Conservation (phyloP, 2,113 vertebrate genomes). For the Cromileptes altivelis region DNA sequence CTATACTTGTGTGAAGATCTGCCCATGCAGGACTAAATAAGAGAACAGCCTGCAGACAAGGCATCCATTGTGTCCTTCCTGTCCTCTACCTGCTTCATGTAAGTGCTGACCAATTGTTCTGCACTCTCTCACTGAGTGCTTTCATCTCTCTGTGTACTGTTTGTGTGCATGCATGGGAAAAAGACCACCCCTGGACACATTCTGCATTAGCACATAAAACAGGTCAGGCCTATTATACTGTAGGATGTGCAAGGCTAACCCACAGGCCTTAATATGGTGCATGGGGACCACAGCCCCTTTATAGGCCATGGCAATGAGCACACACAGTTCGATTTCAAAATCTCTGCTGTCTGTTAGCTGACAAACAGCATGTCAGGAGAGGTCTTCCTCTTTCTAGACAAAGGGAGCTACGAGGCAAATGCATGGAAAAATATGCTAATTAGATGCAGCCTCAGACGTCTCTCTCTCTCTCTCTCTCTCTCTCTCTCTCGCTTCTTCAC, state of each 20-base stretch:
- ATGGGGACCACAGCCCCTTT: slow-evolving; percentile 54
- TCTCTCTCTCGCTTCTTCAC: slow-evolving; percentile 1
- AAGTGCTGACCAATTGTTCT: slow-evolving; percentile 44
- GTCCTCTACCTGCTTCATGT: slow-evolving; percentile 63
- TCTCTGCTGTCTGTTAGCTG: slow-evolving; percentile 10
- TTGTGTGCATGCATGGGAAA: slow-evolving; percentile 48
- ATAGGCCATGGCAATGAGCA: slow-evolving; percentile 40
- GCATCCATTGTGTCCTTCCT: slow-evolving; percentile 61
- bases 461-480: slow-evolving; percentile 53
- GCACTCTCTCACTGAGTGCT: slow-evolving; percentile 47
- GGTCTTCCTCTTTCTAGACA: slow-evolving; percentile 74
- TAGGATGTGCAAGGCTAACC: slow-evolving; percentile 18
- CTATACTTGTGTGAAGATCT: slow-evolving; percentile 24
- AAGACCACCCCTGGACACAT: slow-evolving; percentile 48
- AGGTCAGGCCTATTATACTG: slow-evolving; percentile 63
- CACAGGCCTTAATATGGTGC: slow-evolving; percentile 43
- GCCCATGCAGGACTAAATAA: slow-evolving; percentile 55
- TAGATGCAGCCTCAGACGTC: slow-evolving; percentile 69
- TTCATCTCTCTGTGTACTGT: slow-evolving; percentile 42
- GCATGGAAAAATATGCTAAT: slow-evolving; percentile 83
- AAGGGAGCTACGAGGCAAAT: slow-evolving; percentile 71
- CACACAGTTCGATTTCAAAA: slow-evolving; percentile 46
- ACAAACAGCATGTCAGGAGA: slow-evolving; percentile 47
- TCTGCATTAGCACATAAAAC: slow-evolving; percentile 53
- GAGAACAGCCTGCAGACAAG: slow-evolving; percentile 57